Conservation (phyloP, 2,888 invertebrate genomes). For the Volucella inflata region DNA sequence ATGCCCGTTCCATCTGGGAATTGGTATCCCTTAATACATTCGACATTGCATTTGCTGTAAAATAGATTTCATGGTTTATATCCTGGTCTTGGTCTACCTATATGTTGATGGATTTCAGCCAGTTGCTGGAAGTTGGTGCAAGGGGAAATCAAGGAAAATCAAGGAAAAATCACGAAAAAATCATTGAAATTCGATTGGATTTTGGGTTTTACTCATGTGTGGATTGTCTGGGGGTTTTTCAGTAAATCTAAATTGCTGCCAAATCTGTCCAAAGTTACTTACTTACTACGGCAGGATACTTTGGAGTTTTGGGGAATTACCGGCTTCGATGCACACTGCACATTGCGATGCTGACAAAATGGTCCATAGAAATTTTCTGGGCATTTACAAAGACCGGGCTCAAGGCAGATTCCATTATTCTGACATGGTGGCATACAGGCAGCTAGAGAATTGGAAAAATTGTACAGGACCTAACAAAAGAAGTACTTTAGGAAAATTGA, state of each 20-base stretch:
- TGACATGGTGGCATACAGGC: constrained; percentile 90
- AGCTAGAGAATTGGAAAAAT: constrained; percentile 85
- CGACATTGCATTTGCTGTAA: constrained; percentile 87
- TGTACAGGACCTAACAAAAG: neutral
- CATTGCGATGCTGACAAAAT: constrained; percentile 90
- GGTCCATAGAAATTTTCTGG: constrained; percentile 89
- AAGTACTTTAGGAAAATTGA: constrained; percentile 42
- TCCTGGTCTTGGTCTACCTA: constrained; percentile 5
- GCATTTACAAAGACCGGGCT: constrained; percentile 90
- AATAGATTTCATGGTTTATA: constrained; percentile 57
- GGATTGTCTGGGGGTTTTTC: constrained; percentile 7
- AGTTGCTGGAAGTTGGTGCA: too few species aligned
- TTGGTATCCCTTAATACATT: constrained; percentile 87
- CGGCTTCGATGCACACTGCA: constrained; percentile 88
- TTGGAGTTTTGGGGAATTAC: constrained; percentile 87
- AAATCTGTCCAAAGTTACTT: constrained; percentile 80
- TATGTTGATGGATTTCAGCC: neutral
- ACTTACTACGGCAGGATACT: constrained; percentile 87
- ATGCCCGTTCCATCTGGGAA: constrained; percentile 89
- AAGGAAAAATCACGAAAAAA: neutral
- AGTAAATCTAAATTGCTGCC: neutral
- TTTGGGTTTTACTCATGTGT: neutral
- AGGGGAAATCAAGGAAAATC: constrained; percentile 2
- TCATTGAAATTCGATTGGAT: constrained; percentile 41
- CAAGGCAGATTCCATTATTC: constrained; percentile 92